Base-by-base conservation (phyloP, 2,797 vertebrate genomes). In the Chloroceryle amazona region DNA sequence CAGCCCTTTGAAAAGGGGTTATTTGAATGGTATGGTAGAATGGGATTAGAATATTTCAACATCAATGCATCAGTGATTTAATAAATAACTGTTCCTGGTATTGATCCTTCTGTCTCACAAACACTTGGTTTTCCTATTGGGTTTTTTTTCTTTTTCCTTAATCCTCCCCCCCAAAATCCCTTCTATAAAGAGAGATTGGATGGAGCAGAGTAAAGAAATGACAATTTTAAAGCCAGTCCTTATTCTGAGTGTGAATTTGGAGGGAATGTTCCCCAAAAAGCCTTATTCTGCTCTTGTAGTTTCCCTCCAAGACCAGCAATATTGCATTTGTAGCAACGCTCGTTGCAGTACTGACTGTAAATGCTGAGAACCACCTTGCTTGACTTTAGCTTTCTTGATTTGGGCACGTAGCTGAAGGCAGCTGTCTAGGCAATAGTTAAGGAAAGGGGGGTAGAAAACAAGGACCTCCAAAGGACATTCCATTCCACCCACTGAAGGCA, bases 11-110 rank as follows among this genome's bases (percentile, higher is more conserved):
- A 74, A 82, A 91, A 17, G 21, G 61, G 7, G 8, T 51, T 70
- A 47, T 87, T 86, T 89, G 71, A 85, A 63, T 67, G 11, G n/a
- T 44, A 14, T 75, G 26, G 83, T 83, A 82, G 74, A 65, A 78
- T 29, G 39, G 42, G 54, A 61, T 91, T 72, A 81, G 80, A 75
- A 72, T 47, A 74, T 74, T 55, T 49, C 58, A 19, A 14, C 60
- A 60, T 62, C 75, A 44, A 17, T 71, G 58, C 35, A 14, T 63
- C 4, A 0, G 29, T 52, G 47, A 55, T 76, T 96, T 73, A 44
- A 66, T 78, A 92, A 82, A 46, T 71, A 84, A 86, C 39, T 86
- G 37, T 74, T 92, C n/a, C 41, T 74, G 15, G 26, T n/a, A 23
- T 44, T 86, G n/a, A 76, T 42, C 65, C 25, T 68, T 66, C 58